A percentile compares a stretch with the other conserved stretches of the same genome.
Evolutionary conservation across 1,140 invertebrate genomes (phyloP).

Genomic region (Drosophila albomicans): DNA sequence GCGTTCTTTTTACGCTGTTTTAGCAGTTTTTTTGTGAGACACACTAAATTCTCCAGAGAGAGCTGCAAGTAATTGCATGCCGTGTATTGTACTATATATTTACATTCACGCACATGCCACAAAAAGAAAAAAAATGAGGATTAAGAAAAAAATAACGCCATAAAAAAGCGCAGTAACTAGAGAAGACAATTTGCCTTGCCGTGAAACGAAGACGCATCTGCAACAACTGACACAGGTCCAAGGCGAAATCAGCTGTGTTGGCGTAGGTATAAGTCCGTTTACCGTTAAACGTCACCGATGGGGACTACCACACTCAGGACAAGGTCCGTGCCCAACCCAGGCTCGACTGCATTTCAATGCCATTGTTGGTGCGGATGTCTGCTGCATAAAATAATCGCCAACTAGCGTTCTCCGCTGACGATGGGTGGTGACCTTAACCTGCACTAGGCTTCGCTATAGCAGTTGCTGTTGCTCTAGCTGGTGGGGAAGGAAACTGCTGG

Average conservation of each 20-base stretch:
- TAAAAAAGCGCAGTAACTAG: conserved; percentile 59
- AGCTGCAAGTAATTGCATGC: not conserved
- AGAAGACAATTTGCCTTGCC: conserved; percentile 55
- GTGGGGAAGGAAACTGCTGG: conserved; percentile 3
- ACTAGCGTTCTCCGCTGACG: conserved; percentile 31
- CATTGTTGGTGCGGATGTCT: conserved; percentile 66
- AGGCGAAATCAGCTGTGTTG: conserved; percentile 46
- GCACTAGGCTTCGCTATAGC: conserved; percentile 38
- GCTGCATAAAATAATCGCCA: conserved; percentile 74
- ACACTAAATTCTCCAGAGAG: not conserved
- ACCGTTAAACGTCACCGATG: conserved; percentile 68
- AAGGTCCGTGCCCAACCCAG: conserved; percentile 7
- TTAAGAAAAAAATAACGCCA: conserved; percentile 73
- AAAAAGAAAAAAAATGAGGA: conserved; percentile 46
- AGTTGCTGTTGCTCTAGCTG: conserved; percentile 9
- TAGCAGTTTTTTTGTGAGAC: conserved; percentile 29
- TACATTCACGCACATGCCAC: not conserved
- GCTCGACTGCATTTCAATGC: conserved; percentile 64
- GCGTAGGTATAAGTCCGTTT: conserved; percentile 72
- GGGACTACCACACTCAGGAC: conserved; percentile 17
- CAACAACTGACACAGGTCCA: conserved; percentile 35
- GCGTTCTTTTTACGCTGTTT: conserved; percentile 25
- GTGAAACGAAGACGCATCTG: conserved; percentile 31
- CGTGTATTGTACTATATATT: not conserved
- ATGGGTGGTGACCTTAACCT: conserved; percentile 68